A percentile compares a stretch with the other conserved stretches of the same genome.
phyloP scores from a whole-genome alignment of 2,797 vertebrate genomes.

The Staurois parvus region DNA sequence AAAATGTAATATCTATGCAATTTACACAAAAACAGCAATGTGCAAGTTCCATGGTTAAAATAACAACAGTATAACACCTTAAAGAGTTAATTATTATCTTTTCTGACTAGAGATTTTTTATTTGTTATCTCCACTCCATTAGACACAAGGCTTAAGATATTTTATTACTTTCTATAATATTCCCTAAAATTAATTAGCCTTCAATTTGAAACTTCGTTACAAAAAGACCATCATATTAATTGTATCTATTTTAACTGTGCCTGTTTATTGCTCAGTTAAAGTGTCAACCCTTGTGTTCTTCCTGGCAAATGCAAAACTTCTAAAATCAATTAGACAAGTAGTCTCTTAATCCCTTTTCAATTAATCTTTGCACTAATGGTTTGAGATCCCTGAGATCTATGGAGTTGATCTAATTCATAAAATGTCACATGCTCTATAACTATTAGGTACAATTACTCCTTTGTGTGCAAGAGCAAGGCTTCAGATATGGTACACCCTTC shows the following conservation, averaged over 20 bases:
- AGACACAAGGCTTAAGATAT: not conserved
- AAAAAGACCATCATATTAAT: not conserved
- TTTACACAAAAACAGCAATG: no score
- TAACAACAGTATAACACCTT: no score
- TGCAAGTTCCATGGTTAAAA: no score
- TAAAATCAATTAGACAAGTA: conserved; percentile 59
- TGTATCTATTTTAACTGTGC: conserved; percentile 40
- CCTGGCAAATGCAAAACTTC: conserved; percentile 42
- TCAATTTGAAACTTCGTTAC: not conserved
- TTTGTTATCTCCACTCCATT: not conserved
- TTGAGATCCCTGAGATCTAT: conserved; percentile 57
- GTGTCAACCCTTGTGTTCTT: conserved; percentile 53
- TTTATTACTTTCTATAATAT: not conserved
- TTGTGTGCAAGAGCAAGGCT: conserved; percentile 41
- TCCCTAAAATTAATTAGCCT: not conserved
- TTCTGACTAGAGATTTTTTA: no score
- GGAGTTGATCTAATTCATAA: conserved; percentile 62
- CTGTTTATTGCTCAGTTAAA: conserved; percentile 36
- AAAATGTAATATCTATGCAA: no score
- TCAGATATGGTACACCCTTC: conserved; percentile 34
- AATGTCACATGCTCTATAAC: conserved; percentile 55
- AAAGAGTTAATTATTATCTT: no score
- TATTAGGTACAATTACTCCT: conserved; percentile 52
- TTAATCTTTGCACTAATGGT: conserved; percentile 61
- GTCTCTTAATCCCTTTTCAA: conserved; percentile 62